These are phyloP conservation scores for Natator depressus DNA, from an alignment of 2,113 vertebrate genomes.

Conservation along the genomic window DNA sequence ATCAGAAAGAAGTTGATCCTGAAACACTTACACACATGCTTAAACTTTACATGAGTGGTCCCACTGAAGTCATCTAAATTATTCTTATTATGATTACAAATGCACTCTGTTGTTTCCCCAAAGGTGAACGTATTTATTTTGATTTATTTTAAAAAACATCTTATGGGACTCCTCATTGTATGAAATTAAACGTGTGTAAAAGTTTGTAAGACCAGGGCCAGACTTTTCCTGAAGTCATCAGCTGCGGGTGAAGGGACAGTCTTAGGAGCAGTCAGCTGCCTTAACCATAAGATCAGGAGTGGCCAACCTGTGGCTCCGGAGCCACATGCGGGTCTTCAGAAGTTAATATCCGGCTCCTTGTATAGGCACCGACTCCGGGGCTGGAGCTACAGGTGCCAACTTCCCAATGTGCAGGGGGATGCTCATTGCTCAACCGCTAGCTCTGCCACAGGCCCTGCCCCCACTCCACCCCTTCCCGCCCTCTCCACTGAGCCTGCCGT, in stretches of 20 bases:
- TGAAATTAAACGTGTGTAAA: neutral
- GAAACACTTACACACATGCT: neutral
- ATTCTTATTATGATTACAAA: neutral
- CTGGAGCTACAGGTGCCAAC: too few relatives aligned
- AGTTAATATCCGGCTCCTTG: too few relatives aligned
- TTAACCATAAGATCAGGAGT: neutral
- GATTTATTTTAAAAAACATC: constrained; percentile 14
- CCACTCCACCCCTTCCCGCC: too few relatives aligned
- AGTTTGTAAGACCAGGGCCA: neutral
- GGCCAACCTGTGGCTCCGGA: too few relatives aligned
- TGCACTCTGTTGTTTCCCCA: neutral
- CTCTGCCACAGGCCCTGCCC: too few relatives aligned
- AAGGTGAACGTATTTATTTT: neutral
- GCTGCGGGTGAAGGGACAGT: neutral
- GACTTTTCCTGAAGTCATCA: neutral
- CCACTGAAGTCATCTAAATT: neutral
- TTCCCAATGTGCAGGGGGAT: too few relatives aligned
- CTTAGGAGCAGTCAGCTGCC: neutral
- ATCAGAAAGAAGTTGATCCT: neutral
- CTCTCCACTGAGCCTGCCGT: too few relatives aligned
- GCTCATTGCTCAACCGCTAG: too few relatives aligned
- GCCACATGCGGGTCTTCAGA: too few relatives aligned
- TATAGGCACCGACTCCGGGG: too few relatives aligned
- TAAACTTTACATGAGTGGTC: neutral
- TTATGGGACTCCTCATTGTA: fast-evolving